Evolutionary conservation across 2,113 vertebrate genomes (phyloP), one percentile per base, ranked within the genome.

Genomic region (Catharus fuscescens): DNA sequence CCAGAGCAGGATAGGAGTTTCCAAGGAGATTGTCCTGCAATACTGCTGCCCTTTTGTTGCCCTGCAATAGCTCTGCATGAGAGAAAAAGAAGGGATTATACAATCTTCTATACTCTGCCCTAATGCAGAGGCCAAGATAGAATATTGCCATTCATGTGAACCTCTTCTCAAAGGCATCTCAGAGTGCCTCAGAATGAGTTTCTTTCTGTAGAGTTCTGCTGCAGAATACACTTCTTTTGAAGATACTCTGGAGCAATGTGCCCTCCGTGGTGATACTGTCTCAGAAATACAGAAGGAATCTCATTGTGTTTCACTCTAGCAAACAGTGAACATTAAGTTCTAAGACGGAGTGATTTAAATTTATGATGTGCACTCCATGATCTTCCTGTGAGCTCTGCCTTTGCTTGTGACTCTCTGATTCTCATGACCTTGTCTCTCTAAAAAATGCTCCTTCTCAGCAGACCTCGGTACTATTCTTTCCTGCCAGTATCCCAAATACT

Each of bases 361-460:
- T 93, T 88, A 88, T 86, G 74, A 45, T 80, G 13, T 52, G 73
- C 85, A 45, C 76, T 83, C 80, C 53, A 77, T 60, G 67, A 60
- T 96, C 67, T 95, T 96, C 85, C 90, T 93, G 76, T 53, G 57
- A 93, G 56, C 28, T 34, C 88, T 91, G 66, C 31, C 28, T 91
- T 92, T 83, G 60, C 69, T 70, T 88, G 28, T 84, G 88, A 71
- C 74, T 84, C 12, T 76, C 70, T 88, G 56, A 88, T 96, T 96
- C 90, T 90, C 92, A 96, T 71, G 93, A 96, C 91, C 92, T 90
- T 67, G 26, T 28, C 34, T 80, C 45, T 93, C 85, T 65, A 47
- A 96, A 94, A 91, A 78, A 78, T 61, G 48, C 6, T 80, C 2
- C 62, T 93, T 88, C 88, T 96, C 85, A 94, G 69, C 74, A 94